Percentiles rank a stretch among this genome's conserved stretches.
phyloP scores from a whole-genome alignment of 2,888 invertebrate genomes.

The Dynastes hyllus region DNA sequence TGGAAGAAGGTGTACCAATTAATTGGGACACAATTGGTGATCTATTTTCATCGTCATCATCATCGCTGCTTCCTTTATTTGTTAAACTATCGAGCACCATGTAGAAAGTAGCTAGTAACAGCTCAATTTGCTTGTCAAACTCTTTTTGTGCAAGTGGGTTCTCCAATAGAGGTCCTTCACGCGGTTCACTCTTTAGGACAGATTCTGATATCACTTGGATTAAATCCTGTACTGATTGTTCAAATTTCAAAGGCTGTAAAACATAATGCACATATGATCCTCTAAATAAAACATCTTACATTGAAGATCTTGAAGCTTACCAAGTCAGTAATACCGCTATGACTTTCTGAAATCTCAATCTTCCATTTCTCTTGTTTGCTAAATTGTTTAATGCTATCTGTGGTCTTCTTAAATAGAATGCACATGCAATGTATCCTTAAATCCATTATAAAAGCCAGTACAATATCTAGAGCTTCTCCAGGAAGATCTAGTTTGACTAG shows the following conservation, averaged over 20 bases:
- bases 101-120: slow-evolving; percentile 77
- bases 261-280: slow-evolving; percentile 29
- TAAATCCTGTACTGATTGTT: slow-evolving; percentile 82
- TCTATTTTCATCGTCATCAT: slow-evolving; percentile 71
- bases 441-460: slow-evolving; percentile 90
- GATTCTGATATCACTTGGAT: slow-evolving; percentile 81
- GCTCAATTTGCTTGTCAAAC: slow-evolving; percentile 74
- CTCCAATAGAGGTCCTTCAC: slow-evolving; percentile 76
- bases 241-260: slow-evolving; percentile 80
- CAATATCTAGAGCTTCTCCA: slow-evolving; percentile 88
- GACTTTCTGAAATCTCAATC: slow-evolving; percentile 87
- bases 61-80: slow-evolving; percentile 79
- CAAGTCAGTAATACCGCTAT: slow-evolving; percentile 89
- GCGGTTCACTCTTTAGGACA: slow-evolving; percentile 80
- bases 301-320: slow-evolving; percentile 69
- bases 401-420: slow-evolving; percentile 88
- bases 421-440: slow-evolving; percentile 90
- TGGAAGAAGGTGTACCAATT: slow-evolving; percentile 75
- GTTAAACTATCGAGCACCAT: slow-evolving; percentile 84
- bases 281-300: too few species aligned
- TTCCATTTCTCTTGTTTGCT: slow-evolving; percentile 88
- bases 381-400: slow-evolving; percentile 83
- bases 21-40: slow-evolving; percentile 77
- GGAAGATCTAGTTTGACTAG: slow-evolving; percentile 90
- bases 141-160: slow-evolving; percentile 73